These are phyloP conservation scores for Gallinago stenura DNA, from an alignment of 2,797 vertebrate genomes.

Conservation along the genomic window DNA sequence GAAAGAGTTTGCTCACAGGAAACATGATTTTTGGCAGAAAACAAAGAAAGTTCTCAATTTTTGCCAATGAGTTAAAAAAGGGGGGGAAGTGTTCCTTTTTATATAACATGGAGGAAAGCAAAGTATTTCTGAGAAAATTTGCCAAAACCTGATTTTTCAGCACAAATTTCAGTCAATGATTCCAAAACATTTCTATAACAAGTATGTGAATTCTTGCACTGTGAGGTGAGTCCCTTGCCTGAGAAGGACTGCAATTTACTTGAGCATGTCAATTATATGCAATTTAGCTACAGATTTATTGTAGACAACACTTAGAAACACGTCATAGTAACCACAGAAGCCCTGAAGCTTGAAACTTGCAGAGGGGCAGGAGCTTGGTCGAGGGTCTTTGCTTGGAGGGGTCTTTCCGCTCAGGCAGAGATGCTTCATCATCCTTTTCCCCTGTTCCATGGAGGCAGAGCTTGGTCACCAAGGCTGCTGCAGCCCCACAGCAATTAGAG, in stretches of 20 bases:
- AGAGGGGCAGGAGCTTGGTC: neutral
- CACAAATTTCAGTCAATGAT: neutral
- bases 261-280: neutral
- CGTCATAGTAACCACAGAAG: neutral
- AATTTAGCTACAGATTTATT: neutral
- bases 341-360: neutral
- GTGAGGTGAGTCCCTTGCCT: neutral
- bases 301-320: neutral
- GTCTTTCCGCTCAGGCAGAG: neutral
- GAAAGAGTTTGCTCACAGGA: conserved; percentile 10
- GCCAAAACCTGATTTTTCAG: neutral
- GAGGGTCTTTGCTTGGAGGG: neutral
- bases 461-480: neutral
- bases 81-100: neutral
- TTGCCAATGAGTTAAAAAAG: neutral
- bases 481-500: accelerated
- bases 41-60: neutral
- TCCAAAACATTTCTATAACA: neutral
- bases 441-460: neutral
- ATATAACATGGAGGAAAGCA: neutral
- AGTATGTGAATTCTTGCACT: neutral
- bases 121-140: conserved; percentile 12
- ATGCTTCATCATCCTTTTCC: neutral
- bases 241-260: neutral
- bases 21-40: conserved; percentile 18